Evolutionary conservation across 2,888 invertebrate genomes (phyloP).

Genomic region (Slavum lentiscoides): DNA sequence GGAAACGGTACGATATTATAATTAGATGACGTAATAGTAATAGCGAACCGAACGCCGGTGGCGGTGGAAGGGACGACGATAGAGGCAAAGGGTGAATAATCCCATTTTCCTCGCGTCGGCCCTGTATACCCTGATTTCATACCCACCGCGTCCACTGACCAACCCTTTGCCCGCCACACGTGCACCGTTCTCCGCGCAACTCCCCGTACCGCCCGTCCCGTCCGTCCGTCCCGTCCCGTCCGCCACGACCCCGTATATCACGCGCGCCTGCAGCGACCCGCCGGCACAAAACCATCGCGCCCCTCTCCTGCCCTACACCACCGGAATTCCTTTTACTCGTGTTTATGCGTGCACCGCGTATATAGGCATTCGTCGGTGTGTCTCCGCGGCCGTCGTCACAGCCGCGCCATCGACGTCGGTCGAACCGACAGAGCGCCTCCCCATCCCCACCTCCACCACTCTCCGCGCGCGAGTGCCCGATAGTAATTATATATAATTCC

Average conservation of each 20-base stretch:
- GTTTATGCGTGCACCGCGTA: background rate
- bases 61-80: conserved; percentile 17
- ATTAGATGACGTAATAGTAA: conserved; percentile 51
- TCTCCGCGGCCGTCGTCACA: conserved; percentile 12
- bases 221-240: conserved; percentile 13
- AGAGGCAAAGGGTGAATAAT: conserved; percentile 39
- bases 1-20: conserved; percentile 45
- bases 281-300: conserved; percentile 15
- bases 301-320: background rate
- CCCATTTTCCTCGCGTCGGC: conserved; percentile 62
- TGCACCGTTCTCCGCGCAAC: background rate
- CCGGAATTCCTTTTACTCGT: conserved; percentile 10
- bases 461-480: background rate
- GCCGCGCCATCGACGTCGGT: background rate
- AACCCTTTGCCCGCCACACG: conserved; percentile 32
- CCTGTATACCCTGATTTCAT: conserved; percentile 45
- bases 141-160: conserved; percentile 47
- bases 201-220: background rate
- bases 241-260: background rate
- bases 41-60: conserved; percentile 37
- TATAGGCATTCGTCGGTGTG: conserved; percentile 30
- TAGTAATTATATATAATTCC: conserved; percentile 46
- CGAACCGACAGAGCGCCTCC: conserved; percentile 22
- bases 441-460: conserved; percentile 17
- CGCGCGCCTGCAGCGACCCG: conserved; percentile 21